Conservation (phyloP, 2,888 invertebrate genomes). For the Zygogramma bicolorata region DNA sequence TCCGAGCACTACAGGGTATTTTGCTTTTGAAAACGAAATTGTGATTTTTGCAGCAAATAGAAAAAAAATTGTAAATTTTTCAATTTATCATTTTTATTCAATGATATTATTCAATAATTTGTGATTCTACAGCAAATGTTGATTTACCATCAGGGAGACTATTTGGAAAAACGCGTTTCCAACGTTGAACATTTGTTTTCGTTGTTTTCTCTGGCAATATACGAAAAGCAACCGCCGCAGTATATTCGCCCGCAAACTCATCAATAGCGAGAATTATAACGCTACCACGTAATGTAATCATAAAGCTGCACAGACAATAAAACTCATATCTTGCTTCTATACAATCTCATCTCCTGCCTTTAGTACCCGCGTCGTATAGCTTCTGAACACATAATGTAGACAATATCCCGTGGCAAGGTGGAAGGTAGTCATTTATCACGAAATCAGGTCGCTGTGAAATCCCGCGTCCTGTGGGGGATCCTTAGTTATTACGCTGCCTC, state of each 20-base stretch:
- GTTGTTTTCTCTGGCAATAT: no score
- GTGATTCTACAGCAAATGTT: no score
- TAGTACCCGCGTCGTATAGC: neutral
- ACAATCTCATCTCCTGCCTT: neutral
- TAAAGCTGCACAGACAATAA: neutral
- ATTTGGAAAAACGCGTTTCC: no score
- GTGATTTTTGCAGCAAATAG: no score
- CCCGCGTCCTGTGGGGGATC: constrained; percentile 1
- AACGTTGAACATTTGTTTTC: no score
- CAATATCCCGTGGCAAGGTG: neutral
- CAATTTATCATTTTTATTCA: no score
- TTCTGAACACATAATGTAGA: neutral
- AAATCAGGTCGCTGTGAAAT: constrained; percentile 18
- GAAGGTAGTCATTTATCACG: constrained; percentile 16
- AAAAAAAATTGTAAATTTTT: no score
- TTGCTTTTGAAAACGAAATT: no score
- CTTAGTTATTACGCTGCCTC: constrained; percentile 8
- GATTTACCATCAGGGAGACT: no score
- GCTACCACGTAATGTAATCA: neutral
- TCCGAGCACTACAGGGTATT: no score
- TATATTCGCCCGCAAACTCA: neutral
- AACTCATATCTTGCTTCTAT: neutral
- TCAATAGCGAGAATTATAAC: neutral
- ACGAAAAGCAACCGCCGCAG: no score
- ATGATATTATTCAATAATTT: no score